Base-by-base conservation (phyloP, 2,113 vertebrate genomes). In the Oceanites oceanicus region DNA sequence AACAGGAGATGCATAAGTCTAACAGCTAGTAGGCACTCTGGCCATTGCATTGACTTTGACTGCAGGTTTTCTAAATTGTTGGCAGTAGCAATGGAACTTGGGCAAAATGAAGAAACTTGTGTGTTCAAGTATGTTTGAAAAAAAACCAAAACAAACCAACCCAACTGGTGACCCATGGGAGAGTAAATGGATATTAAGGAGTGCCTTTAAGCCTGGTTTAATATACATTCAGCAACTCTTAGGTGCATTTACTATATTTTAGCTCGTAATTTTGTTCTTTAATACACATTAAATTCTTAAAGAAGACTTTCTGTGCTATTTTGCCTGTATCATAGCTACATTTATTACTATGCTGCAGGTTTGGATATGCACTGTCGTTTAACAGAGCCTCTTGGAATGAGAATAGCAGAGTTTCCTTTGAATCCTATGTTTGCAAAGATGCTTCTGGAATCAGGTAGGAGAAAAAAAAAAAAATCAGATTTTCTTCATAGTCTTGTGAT, bases 401-500 rank as follows among this genome's bases (percentile, higher is more conserved):
- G 99, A 68, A 99, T 99, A 98, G 99, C 99, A 7, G 99, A 99
- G 96, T 99, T 99, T 80, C 99, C 99, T 79, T 98, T 99, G 97
- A 99, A 99, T 95, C 99, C 99, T 25, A 99, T 99, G 99, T 99
- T 99, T 97, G 99, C 99, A 70, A 99, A 99, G 98, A 99, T 99
- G 99, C 98, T 99, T 59, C 98, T 99, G n/a, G 99, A 99, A 93
- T 99, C 99, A 22, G 98, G 98, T 99, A 89, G 68, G 96, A 67
- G 63, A 2, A 26, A 52, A 96, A 58, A 26, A 52, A 96, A 58
- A 58, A 34, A 4, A 1, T 12, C 18, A 14, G 8, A 4, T 26
- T 38, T 82, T 78, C 15, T 70, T 77, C 26, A 10, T 29, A 68
- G 26, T 70, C 71, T 34, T 81, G 17, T 72, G 65, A 18, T 70